Evolutionary conservation across 2,797 vertebrate species (phyloP), one percentile per base, ranked within the genome.

Genomic region (Rachycentron canadum): DNA sequence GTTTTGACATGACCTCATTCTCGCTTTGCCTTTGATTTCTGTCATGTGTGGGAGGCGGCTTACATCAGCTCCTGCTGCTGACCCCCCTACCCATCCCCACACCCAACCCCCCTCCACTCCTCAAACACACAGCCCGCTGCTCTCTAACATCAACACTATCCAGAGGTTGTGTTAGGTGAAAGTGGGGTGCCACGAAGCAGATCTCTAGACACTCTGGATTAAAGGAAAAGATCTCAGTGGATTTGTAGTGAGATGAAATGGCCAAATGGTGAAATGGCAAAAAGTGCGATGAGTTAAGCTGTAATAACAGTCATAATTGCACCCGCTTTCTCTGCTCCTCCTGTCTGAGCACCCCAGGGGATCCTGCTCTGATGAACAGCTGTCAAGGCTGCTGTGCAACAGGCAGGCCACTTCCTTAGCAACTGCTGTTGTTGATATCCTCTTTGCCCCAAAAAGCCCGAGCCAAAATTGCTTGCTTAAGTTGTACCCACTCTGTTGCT

Each of bases 341-440:
- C 64, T 47, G 13, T 19, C 41, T 43, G 26, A 57, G 64, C 57
- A 41, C 82, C 84, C 61, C 78, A 0, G 14, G 79, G 73, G 72
- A 49, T 60, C 65, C 43, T 13, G 16, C 69, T 16, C 45, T 85
- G 85, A 90, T 52, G 69, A 86, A 84, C 87, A 85, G 74, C 85
- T 86, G 86, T 88, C 83, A 84, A 75, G 69, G 79, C 77, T 77
- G 83, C 82, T 58, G 84, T 63, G 86, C 67, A 77, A 86, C 76
- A 81, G 74, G 41, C 83, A 41, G 78, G 41, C 71, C 60, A 79
- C 86, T 90, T 93, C 85, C 86, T 85, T 73, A 63, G 81, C 73
- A 86, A 86, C 81, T 65, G 79, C 84, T 88, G 88, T 86, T 88
- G 83, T 82, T 87, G 76, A 90, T 89, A 91, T 91, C 80, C 84